These are phyloP conservation scores for Philaenus spumarius DNA, from an alignment of 1,140 invertebrate genomes.

Conservation along the genomic window DNA sequence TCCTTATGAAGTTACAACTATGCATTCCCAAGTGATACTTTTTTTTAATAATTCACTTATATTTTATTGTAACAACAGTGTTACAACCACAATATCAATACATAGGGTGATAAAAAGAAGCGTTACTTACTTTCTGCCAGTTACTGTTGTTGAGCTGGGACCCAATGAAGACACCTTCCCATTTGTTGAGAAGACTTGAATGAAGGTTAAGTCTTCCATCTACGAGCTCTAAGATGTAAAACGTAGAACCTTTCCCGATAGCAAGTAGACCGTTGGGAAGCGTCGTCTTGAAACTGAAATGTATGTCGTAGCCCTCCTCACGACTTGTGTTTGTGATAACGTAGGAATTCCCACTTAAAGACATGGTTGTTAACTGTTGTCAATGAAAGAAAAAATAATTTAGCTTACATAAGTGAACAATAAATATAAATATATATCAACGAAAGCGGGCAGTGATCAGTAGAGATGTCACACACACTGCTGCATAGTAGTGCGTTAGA, in stretches of 20 bases:
- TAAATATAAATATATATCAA: too few species aligned
- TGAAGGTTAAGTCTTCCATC: constrained; percentile 77
- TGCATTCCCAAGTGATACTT: too few species aligned
- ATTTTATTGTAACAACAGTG: too few species aligned
- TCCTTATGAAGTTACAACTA: too few species aligned
- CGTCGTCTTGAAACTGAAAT: constrained; percentile 86
- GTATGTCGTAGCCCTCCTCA: constrained; percentile 80
- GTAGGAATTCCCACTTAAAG: constrained; percentile 68
- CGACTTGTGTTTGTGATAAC: constrained; percentile 68
- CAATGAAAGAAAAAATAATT: constrained; percentile 24
- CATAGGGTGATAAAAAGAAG: too few species aligned
- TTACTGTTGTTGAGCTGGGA: constrained; percentile 73
- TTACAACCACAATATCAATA: too few species aligned
- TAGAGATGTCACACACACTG: too few species aligned
- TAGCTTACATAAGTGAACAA: too few species aligned
- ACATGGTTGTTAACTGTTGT: constrained; percentile 71
- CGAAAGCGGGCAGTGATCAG: too few species aligned
- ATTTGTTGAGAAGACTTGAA: constrained; percentile 78
- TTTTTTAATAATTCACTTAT: too few species aligned
- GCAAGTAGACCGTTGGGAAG: constrained; percentile 77
- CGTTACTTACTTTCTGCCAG: constrained; percentile 66
- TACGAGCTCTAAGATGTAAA: constrained; percentile 73
- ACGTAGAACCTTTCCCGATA: constrained; percentile 72
- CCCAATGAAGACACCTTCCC: constrained; percentile 81
- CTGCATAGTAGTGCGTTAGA: too few species aligned